phyloP scores from a whole-genome alignment of 2,797 vertebrate species.

The Mycteria americana region DNA sequence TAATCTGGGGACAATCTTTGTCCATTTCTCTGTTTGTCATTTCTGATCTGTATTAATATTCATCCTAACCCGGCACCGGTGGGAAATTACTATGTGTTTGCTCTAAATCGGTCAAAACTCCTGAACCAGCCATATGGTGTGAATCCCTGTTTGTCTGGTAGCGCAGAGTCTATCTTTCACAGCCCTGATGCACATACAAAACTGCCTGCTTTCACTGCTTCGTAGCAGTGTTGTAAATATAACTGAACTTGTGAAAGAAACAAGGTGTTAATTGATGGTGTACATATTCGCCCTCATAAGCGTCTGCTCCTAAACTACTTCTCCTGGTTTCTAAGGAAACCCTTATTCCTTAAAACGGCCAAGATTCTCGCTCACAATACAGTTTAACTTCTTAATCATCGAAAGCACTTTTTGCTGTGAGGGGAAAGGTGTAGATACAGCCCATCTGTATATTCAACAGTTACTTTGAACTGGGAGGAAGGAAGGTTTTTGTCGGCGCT shows the following conservation, averaged over 20 bases:
- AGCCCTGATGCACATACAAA: slow-evolving; percentile 49
- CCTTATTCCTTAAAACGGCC: slow-evolving; percentile 46
- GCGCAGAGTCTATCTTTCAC: slow-evolving; percentile 17
- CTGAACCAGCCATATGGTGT: slow-evolving; percentile 61
- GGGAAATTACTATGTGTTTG: slow-evolving; percentile 61
- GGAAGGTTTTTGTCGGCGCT: slow-evolving; percentile 24
- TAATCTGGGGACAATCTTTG: not conserved
- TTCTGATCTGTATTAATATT: slow-evolving; percentile 21
- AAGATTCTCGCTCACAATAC: slow-evolving; percentile 8
- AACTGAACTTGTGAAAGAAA: slow-evolving; percentile 63
- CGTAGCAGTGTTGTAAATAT: slow-evolving; percentile 40
- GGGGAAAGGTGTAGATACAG: slow-evolving; percentile 43
- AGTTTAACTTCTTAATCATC: slow-evolving; percentile 52
- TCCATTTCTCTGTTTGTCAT: not conserved
- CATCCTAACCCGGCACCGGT: not conserved
- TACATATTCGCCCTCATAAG: slow-evolving; percentile 36
- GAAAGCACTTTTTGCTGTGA: not conserved
- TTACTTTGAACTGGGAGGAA: slow-evolving; percentile 57
- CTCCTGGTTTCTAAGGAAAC: slow-evolving; percentile 64
- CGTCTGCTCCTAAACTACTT: slow-evolving; percentile 37
- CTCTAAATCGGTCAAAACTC: slow-evolving; percentile 61
- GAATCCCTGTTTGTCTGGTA: slow-evolving; percentile 56
- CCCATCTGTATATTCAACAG: slow-evolving; percentile 64
- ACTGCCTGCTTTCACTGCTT: slow-evolving; percentile 64
- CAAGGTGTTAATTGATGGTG: slow-evolving; percentile 51